Base-by-base conservation (phyloP, 1,140 invertebrate species). In the Heliconius congener region DNA sequence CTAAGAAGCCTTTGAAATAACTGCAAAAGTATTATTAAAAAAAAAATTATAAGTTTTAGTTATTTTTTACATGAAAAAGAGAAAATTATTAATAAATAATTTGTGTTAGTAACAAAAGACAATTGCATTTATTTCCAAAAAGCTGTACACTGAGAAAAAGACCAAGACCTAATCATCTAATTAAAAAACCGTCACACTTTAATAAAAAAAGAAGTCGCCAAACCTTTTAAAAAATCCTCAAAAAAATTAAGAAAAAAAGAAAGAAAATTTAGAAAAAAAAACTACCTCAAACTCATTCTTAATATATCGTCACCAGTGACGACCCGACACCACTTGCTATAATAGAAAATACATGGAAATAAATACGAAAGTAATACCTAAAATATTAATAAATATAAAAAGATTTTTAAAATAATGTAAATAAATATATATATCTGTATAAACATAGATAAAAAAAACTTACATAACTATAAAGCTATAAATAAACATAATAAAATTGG, bases 291-390 rank as follows among this genome's bases (percentile, higher is more conserved):
- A 90, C 91, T 95, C 94, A 95, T 95, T 94, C 89, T 90, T 88
- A 95, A 88, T 79, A 95, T 95, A 93, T 95, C 94, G 88, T 95
- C 94, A 83, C 94, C 94, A 46, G 94, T 95, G 88, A 95, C 88
- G 85, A 90, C 90, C 92, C 92, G 92, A 94, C 92, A 93, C 92
- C 92, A 92, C 91, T 93, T 92, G 91, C 92, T 94, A 94, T 86
- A 89, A 90, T 86, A 88, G 82, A 88, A 87, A 82, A 86, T 82
- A 78, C 52, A 83, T 84, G 85, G 39, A 85, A 76, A 78, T 34
- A 77, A 72, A 72, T 72, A 72, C 27, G 60, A 66, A 66, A 66
- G 27, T 66, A 30, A 66, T 23, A 66, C n/a, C 19, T n/a, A 27
- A 9, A 8, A 66, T 66, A n/a, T n/a, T n/a, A 23, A 66, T 30